Evolutionary conservation across 2,113 vertebrate species (phyloP).

Genomic region (Nesogale talazaci): DNA sequence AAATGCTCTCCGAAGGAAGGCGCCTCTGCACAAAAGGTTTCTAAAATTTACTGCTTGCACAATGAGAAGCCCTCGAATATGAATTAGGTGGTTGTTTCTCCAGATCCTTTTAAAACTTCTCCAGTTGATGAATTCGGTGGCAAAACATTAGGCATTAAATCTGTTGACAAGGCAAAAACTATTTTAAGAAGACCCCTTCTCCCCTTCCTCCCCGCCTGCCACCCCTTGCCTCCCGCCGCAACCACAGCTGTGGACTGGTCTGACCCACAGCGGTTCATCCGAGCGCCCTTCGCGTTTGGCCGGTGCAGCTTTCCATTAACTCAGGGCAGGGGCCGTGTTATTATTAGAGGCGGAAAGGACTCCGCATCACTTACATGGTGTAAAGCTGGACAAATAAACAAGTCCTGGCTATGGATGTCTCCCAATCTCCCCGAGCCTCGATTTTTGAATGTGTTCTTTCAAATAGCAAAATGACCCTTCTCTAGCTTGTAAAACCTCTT

Average conservation of each 20-base stretch:
- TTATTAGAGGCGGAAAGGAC: constrained; percentile 80
- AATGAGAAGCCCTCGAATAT: constrained; percentile 58
- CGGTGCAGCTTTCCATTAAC: constrained; percentile 78
- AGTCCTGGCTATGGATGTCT: constrained; percentile 72
- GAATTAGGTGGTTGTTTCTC: constrained; percentile 61
- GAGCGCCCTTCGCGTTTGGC: constrained; percentile 60
- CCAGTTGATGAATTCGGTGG: constrained; percentile 61
- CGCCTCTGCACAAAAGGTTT: constrained; percentile 64
- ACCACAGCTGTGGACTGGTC: constrained; percentile 78
- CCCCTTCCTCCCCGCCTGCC: constrained; percentile 43
- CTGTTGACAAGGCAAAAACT: constrained; percentile 76
- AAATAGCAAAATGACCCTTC: constrained; percentile 78
- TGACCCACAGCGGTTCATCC: constrained; percentile 77
- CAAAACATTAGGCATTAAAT: constrained; percentile 58
- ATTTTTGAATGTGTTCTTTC: constrained; percentile 79
- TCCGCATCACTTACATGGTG: constrained; percentile 42
- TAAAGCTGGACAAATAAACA: constrained; percentile 82
- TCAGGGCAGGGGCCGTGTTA: constrained; percentile 68
- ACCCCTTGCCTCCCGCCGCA: constrained; percentile 14
- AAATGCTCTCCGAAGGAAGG: constrained; percentile 70
- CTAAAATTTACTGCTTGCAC: constrained; percentile 45
- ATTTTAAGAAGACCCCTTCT: constrained; percentile 68
- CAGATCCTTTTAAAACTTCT: constrained; percentile 47
- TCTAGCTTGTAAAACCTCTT: constrained; percentile 75
- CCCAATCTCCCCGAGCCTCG: constrained; percentile 54